Conservation (phyloP, 2,797 vertebrate genomes). For the Mionectes olivaceus region DNA sequence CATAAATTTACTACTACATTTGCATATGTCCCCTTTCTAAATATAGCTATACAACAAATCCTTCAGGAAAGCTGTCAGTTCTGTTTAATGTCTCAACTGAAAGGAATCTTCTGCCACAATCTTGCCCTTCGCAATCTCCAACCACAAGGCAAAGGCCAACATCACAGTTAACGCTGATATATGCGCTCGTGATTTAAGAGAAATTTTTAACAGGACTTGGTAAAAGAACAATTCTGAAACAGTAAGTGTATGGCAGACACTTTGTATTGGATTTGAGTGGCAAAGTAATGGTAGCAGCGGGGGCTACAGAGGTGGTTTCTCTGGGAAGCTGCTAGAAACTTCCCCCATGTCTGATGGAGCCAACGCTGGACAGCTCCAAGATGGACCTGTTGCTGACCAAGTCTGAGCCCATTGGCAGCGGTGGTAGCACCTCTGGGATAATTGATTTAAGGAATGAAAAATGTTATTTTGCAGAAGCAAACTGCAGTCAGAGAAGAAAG, state of each 20-base stretch:
- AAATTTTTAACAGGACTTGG: not conserved
- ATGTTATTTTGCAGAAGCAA: not conserved
- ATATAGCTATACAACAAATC: not conserved
- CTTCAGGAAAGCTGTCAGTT: not conserved
- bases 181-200: not conserved
- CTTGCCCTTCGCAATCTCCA: not conserved
- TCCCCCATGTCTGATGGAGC: not conserved
- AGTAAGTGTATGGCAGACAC: not conserved
- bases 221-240: not conserved
- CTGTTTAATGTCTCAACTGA: not conserved
- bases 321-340: not conserved
- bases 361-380: not conserved
- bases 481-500: not conserved
- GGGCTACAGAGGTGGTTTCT: not conserved
- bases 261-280: accelerated
- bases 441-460: not conserved
- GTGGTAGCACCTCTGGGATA: not conserved
- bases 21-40: not conserved
- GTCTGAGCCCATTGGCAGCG: not conserved
- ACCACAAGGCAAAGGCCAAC: not conserved
- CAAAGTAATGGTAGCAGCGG: not conserved
- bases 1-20: not conserved
- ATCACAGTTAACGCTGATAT: not conserved
- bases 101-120: not conserved
- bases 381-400: not conserved